These are phyloP conservation scores for Byasa hedistus DNA, from an alignment of 2,888 invertebrate species.

Conservation along the genomic window DNA sequence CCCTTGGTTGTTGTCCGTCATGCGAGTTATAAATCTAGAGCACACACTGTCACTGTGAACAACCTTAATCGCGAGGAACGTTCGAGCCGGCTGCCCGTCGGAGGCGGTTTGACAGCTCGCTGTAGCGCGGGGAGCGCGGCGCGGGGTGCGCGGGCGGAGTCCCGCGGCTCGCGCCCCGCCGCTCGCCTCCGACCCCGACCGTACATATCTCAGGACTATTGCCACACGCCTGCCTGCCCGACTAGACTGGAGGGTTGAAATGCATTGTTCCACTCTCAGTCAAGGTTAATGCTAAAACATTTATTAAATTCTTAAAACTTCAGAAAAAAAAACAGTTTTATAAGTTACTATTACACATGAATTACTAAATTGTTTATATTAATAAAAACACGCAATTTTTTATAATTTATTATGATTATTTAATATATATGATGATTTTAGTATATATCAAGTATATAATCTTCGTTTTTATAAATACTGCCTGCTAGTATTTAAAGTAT, in stretches of 20 bases:
- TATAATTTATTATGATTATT: too few relatives aligned
- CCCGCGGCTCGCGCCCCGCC: slow-evolving; percentile 49
- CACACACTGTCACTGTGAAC: slow-evolving; percentile 72
- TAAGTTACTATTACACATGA: neutral
- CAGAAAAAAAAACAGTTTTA: neutral
- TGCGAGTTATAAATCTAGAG: slow-evolving; percentile 62
- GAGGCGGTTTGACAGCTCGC: slow-evolving; percentile 78
- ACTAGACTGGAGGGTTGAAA: slow-evolving; percentile 69
- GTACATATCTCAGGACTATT: slow-evolving; percentile 59
- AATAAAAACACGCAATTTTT: too few relatives aligned
- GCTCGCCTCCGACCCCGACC: slow-evolving; percentile 56
- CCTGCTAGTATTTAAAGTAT: neutral
- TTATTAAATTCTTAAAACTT: too few relatives aligned
- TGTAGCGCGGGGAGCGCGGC: slow-evolving; percentile 41
- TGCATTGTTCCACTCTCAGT: slow-evolving; percentile 63
- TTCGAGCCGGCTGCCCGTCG: slow-evolving; percentile 76
- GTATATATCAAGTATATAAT: too few relatives aligned
- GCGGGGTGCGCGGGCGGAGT: slow-evolving; percentile 62
- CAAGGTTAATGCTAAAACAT: slow-evolving; percentile 62
- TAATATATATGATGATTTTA: too few relatives aligned
- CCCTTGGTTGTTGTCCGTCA: slow-evolving; percentile 63
- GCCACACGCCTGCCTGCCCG: slow-evolving; percentile 58
- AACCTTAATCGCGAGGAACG: slow-evolving; percentile 64
- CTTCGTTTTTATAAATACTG: too few relatives aligned
- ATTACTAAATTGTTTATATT: too few relatives aligned